phyloP scores from a whole-genome alignment of 1,140 invertebrate species.

The Fragariocoptes setiger region DNA sequence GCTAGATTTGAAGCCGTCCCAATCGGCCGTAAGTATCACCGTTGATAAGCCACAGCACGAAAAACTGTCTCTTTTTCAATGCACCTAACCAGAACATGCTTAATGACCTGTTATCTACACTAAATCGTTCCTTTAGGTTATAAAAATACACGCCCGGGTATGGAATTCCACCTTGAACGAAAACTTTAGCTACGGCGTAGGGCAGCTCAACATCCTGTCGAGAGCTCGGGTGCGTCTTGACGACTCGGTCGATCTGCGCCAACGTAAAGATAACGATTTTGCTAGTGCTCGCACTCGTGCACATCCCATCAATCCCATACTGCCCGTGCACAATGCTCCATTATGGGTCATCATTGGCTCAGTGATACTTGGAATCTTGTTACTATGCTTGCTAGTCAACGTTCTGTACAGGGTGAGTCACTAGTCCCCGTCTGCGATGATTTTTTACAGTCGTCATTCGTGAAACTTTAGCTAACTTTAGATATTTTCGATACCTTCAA shows the following conservation, averaged over 20 bases:
- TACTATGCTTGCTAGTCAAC: slow-evolving; percentile 39
- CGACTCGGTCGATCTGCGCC: slow-evolving; percentile 31
- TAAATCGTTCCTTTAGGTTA: slow-evolving; percentile 16
- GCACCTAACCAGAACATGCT: neutral
- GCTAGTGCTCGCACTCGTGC: slow-evolving; percentile 25
- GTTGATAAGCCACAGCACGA: neutral
- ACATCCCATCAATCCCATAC: slow-evolving; percentile 36
- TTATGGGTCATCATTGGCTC: slow-evolving; percentile 51
- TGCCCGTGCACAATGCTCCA: slow-evolving; percentile 28
- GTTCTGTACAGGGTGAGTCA: slow-evolving; percentile 31
- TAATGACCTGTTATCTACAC: neutral
- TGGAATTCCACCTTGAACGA: slow-evolving; percentile 50
- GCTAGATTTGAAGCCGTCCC: slow-evolving; percentile 32
- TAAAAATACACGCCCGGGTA: slow-evolving; percentile 39
- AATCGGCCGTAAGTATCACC: slow-evolving; percentile 23
- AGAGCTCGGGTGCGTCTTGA: slow-evolving; percentile 36
- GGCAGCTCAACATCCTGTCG: slow-evolving; percentile 43
- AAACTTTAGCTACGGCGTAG: slow-evolving; percentile 22
- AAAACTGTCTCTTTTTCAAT: neutral
- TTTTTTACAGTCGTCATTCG: neutral
- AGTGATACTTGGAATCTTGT: slow-evolving; percentile 36
- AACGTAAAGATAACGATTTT: slow-evolving; percentile 30
- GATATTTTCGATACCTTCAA: neutral
- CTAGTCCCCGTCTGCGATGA: neutral
- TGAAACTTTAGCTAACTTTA: neutral